Percentiles rank a stretch among this genome's conserved stretches.
Evolutionary conservation across 2,888 invertebrate species (phyloP).

Genomic region (Rhimphoctona megacephalus): DNA sequence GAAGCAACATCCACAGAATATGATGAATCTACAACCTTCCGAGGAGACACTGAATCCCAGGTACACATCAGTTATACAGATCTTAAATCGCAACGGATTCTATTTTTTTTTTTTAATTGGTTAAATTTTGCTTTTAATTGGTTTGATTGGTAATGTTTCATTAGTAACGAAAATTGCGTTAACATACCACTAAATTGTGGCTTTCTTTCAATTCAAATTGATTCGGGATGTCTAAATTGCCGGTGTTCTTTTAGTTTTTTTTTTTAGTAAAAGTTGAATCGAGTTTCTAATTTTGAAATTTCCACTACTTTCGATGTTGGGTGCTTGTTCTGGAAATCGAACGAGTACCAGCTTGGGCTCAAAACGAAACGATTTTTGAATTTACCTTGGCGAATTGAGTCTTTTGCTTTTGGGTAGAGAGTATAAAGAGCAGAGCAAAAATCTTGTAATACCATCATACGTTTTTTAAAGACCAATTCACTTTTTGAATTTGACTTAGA

Average conservation of each 20-base stretch:
- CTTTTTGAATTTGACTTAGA: no score
- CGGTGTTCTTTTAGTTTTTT: background rate
- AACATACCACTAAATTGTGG: background rate
- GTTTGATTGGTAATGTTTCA: background rate
- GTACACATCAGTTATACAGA: slow-evolving; percentile 68
- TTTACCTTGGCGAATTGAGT: no score
- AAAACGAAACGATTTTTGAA: no score
- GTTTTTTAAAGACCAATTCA: no score
- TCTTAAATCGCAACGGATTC: background rate
- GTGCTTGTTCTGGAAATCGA: background rate
- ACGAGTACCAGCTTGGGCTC: background rate
- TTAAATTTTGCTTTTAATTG: no score
- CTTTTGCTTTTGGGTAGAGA: no score
- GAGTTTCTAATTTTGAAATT: background rate
- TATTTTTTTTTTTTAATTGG: background rate
- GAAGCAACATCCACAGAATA: slow-evolving; percentile 81
- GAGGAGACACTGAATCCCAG: slow-evolving; percentile 78
- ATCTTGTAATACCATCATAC: no score
- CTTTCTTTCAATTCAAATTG: background rate
- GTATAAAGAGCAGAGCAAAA: no score
- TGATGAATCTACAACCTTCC: slow-evolving; percentile 81
- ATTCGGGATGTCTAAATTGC: background rate
- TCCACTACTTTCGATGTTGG: background rate
- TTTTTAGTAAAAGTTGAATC: background rate
- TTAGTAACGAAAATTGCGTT: background rate